A percentile compares a stretch with the other conserved stretches of the same genome.
Evolutionary conservation across 2,797 vertebrate genomes (phyloP).

Genomic region (Diplodus puntazzo): DNA sequence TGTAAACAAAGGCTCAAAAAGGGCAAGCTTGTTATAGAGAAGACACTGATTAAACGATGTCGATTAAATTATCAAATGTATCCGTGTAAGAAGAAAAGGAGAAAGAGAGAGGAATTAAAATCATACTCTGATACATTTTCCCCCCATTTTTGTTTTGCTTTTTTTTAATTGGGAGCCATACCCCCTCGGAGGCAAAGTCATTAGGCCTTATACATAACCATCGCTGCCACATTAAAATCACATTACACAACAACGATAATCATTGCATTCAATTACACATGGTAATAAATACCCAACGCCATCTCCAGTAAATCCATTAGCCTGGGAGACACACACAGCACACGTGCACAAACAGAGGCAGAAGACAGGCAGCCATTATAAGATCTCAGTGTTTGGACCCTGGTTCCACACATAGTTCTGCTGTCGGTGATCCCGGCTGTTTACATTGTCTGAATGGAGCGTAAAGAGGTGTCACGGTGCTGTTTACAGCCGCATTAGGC

Average conservation of each 20-base stretch:
- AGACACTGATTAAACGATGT: slow-evolving; percentile 73
- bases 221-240: slow-evolving; percentile 89
- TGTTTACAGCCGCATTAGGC: slow-evolving; percentile 53
- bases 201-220: slow-evolving; percentile 90
- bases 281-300: slow-evolving; percentile 88
- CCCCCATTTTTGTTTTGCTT: slow-evolving; percentile 66
- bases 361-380: slow-evolving; percentile 58
- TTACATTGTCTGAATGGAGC: slow-evolving; percentile 52
- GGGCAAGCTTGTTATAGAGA: slow-evolving; percentile 75
- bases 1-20: slow-evolving; percentile 80
- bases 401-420: slow-evolving; percentile 48
- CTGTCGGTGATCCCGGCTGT: slow-evolving; percentile 51
- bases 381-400: slow-evolving; percentile 62
- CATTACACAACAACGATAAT: slow-evolving; percentile 91
- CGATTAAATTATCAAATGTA: slow-evolving; percentile 80
- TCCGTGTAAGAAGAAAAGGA: slow-evolving; percentile 69
- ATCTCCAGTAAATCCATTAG: slow-evolving; percentile 89
- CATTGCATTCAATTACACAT: slow-evolving; percentile 90
- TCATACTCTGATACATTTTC: slow-evolving; percentile 61
- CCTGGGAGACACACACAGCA: slow-evolving; percentile 71
- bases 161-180: slow-evolving; percentile 77
- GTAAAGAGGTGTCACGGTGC: slow-evolving; percentile 34
- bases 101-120: slow-evolving; percentile 70
- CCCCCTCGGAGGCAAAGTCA: slow-evolving; percentile 86
- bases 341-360: slow-evolving; percentile 54